Evolutionary conservation across 2,797 vertebrate species (phyloP), one percentile per base, ranked within the genome.

Genomic region (Myotis pilosus): DNA sequence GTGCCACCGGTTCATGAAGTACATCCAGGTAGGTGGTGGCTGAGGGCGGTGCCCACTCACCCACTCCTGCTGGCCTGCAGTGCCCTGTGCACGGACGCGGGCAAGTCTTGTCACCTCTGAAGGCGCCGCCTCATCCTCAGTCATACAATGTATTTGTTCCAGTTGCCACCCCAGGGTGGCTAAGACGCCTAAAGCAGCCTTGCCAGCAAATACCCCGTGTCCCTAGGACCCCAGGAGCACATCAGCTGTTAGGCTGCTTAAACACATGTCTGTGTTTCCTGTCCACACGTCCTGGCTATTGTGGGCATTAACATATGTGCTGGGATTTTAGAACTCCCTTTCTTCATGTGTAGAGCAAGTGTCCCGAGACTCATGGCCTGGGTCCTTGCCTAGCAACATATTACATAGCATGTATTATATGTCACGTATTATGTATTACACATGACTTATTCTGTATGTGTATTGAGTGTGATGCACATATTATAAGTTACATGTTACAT

Each of bases 1-100:
- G 97, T 99, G 99, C 92, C 99, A 99, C 97, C 99, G 99, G 92
- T 99, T 99, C 98, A 99, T 99, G 99, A 99, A 99, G 97, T 99
- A 99, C 96, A 99, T 99, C 96, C 99, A 99, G 99, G 99, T 99
- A 93, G 98, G 96, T 96, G 11, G 5, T 4, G 11, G 23, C 6
- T 33, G 88, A 33, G 4, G 51, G 20, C 93, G 22, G 2, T 19
- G 23, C 30, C n/a, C 3, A 10, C 55, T 41, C 51, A 19, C 30
- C n/a, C 3, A 10, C 55, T 41, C 51, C 22, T 49, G 22, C 36
- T 41, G n/a, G 38, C 55, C 28, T 22, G 8, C 1, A 7, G 10
- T 0, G 2, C 53, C 5, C 22, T 38, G 25, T 33, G 44, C 81
- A 38, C 30, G 11, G 53, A 33, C 6, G 17, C 4, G 2, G 47